Conservation (phyloP, 2,888 invertebrate genomes). For the Amphipoea oculea region DNA sequence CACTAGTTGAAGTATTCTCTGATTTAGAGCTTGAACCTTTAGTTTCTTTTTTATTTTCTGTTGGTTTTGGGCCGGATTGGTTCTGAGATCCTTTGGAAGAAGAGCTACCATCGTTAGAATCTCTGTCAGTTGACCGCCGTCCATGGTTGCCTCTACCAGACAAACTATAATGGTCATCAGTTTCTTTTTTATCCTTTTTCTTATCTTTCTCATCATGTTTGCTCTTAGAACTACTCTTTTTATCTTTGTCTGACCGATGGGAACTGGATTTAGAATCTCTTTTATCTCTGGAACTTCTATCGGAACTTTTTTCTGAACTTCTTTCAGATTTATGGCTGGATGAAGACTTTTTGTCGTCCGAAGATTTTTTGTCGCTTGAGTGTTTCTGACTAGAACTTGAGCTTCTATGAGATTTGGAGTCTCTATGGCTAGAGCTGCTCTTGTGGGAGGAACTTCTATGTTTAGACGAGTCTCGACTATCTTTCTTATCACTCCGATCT, state of each 20-base stretch:
- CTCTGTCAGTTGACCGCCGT: constrained; percentile 94
- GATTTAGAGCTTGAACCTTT: constrained; percentile 86
- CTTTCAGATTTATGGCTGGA: constrained; percentile 79
- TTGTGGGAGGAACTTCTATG: constrained; percentile 84
- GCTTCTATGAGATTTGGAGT: constrained; percentile 81
- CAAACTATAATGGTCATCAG: constrained; percentile 93
- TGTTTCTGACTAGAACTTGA: constrained; percentile 81
- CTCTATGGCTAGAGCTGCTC: constrained; percentile 81
- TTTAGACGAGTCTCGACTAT: constrained; percentile 83
- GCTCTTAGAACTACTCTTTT: constrained; percentile 82
- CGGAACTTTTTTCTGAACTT: constrained; percentile 72
- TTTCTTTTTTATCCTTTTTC: constrained; percentile 88
- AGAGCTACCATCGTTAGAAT: constrained; percentile 94
- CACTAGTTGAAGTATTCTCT: constrained; percentile 85
- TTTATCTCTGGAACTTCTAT: constrained; percentile 78
- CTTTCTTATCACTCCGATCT: constrained; percentile 82
- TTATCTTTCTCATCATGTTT: constrained; percentile 86
- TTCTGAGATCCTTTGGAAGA: constrained; percentile 86
- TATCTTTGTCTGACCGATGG: constrained; percentile 86
- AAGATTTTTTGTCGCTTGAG: constrained; percentile 78
- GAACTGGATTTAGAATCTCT: constrained; percentile 81
- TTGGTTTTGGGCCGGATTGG: constrained; percentile 79
- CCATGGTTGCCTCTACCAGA: constrained; percentile 92
- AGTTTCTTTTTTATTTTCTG: constrained; percentile 82
- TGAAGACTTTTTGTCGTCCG: constrained; percentile 83